Evolutionary conservation across 2,113 vertebrate species (phyloP), one percentile per base, ranked within the genome.

Genomic region (Plecturocebus donacophilus): DNA sequence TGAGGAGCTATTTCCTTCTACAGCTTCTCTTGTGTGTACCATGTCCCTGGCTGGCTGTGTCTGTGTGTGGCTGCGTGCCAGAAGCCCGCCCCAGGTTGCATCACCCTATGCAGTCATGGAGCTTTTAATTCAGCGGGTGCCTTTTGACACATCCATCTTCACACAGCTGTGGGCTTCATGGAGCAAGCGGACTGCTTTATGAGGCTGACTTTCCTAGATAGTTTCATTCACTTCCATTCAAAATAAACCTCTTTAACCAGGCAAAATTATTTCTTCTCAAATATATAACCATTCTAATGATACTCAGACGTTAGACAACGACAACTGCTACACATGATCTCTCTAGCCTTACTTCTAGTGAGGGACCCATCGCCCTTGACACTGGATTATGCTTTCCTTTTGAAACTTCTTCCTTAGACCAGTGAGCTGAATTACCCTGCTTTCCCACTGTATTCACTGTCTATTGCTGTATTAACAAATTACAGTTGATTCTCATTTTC

Each of bases 181-280:
- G 86, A 82, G 47, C 66, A 84, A 38, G 45, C 64, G 87, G 27
- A 52, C 19, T 68, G 47, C 38, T 47, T 32, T 42, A 3, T 5
- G 38, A 90, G 71, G 38, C 45, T 47, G 52, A 79, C 79, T 92
- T 91, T 83, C 76, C 90, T 84, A 83, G n/a, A n/a, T n/a, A n/a
- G 45, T 81, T 83, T 32, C 35, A 75, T 61, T 90, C 21, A 54
- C 35, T 30, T 75, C 92, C 45, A 77, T 32, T 8, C 61, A 45
- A 93, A 89, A 54, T 35, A n/a, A n/a, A n/a, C 61, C 6, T 47
- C 58, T 86, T 93, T 52, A 71, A 45, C 70, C 30, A 81, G n/a
- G 11, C 6, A 54, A 81, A 80, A 45, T 45, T 25, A 58, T 80
- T 87, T 85, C 11, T 76, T 88, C 81, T 64, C 5, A 3, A n/a